phyloP scores from a whole-genome alignment of 2,888 invertebrate species.

The Ochropleura plecta region DNA sequence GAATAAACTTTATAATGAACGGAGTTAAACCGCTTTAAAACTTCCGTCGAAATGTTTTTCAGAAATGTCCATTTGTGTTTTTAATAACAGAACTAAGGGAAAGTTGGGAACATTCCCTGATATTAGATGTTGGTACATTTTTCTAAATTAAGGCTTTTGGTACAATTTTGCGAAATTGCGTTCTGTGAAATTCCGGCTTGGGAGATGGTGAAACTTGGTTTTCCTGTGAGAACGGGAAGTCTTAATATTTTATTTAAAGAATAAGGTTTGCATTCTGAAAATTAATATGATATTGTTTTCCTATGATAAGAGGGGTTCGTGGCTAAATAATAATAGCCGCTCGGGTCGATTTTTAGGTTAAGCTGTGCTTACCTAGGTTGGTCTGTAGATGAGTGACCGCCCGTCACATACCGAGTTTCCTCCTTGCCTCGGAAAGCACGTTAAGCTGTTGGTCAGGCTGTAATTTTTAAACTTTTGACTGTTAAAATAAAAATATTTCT shows the following conservation, averaged over 20 bases:
- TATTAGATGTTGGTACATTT: slow-evolving; percentile 32
- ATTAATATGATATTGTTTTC: not conserved
- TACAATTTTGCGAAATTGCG: slow-evolving; percentile 42
- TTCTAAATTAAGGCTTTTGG: slow-evolving; percentile 50
- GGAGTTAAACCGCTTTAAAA: slow-evolving; percentile 30
- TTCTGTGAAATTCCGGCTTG: slow-evolving; percentile 20
- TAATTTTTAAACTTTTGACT: no score
- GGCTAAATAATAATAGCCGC: no score
- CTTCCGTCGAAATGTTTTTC: slow-evolving; percentile 33
- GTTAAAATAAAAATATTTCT: no score
- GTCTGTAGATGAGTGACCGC: no score
- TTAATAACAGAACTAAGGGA: slow-evolving; percentile 43
- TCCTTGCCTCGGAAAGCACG: no score
- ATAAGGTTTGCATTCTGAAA: not conserved
- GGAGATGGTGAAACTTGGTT: slow-evolving; percentile 16
- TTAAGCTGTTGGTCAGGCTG: no score
- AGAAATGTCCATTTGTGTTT: slow-evolving; percentile 41
- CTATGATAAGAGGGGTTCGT: no score
- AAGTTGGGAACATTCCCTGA: slow-evolving; percentile 24
- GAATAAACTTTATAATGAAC: slow-evolving; percentile 50
- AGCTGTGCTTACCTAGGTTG: no score
- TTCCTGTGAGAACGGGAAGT: slow-evolving; percentile 5
- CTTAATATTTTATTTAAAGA: slow-evolving; percentile 10
- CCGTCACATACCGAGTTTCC: no score
- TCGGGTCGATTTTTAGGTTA: no score